Evolutionary conservation across 1,140 invertebrate genomes (phyloP), one percentile per base, ranked within the genome.

Genomic region (Drosophila lini): DNA sequence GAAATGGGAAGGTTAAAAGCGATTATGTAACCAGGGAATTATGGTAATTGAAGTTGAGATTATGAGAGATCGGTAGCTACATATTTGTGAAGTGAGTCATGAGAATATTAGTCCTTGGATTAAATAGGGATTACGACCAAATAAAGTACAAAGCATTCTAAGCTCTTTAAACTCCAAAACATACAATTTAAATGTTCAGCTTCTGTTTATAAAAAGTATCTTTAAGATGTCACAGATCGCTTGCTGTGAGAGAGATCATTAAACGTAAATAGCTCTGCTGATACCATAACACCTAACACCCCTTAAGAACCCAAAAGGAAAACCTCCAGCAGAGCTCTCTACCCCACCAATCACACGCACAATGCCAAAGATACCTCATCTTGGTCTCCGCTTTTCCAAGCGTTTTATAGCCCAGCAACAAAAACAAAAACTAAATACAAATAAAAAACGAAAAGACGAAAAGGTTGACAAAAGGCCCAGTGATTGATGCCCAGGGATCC

Each of bases 401-500:
- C 65, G 65, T 71, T 70, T 71, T 71, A 71, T 71, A 32, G 57
- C n/a, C 31, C 34, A 68, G 19, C 47, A 65, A 15, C 28, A 50
- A 3, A 9, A 50, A 32, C 10, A 19, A 41, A 13, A 47, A 47
- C 44, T 47, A 47, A 47, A 47, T 19, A 22, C 44, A 45, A 16
- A 50, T 32, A 52, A 52, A 25, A 50, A 6, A 32, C 3, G 28
- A 36, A 22, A 71, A 45, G 44, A 41, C 38, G 25, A 55, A 55
- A 55, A 63, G 62, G 74, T 76, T 76, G 74, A 76, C 74, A 76
- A 76, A 76, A 76, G 73, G 50, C 73, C 47, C 19, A 48, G 42
- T 78, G 74, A 78, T 78, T 69, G 63, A 81, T 56, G 79, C 79
- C 5, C 44, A 19, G 50, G 60, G 65, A 69, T 53, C 67, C 36